Conservation (phyloP, 2,888 invertebrate genomes). For the Thereva nobilitata region DNA sequence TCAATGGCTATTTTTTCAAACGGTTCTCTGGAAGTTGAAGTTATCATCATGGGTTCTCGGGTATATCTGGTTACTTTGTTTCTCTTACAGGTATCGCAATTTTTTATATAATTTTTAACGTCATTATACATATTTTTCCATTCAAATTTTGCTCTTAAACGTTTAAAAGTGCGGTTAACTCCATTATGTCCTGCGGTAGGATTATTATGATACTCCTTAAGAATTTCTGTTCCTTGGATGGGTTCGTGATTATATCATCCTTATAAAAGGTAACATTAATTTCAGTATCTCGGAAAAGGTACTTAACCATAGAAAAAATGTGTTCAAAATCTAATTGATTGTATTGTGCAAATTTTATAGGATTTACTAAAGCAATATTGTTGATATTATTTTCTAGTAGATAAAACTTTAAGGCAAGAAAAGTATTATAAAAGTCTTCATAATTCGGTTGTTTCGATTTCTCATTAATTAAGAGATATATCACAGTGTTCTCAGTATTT, state of each 20-base stretch:
- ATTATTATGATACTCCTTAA: not conserved
- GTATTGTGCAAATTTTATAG: not conserved
- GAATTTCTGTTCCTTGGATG: not conserved
- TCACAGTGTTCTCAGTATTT: too few species aligned
- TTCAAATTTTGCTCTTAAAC: constrained; percentile 45
- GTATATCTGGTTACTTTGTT: constrained; percentile 42
- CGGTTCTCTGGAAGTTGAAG: constrained; percentile 46
- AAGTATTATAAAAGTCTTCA: too few species aligned
- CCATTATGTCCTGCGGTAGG: constrained; percentile 5
- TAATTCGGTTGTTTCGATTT: too few species aligned
- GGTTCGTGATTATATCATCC: not conserved
- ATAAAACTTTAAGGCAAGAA: too few species aligned
- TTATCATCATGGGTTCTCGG: constrained; percentile 43
- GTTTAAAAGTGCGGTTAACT: constrained; percentile 20
- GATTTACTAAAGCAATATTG: not conserved
- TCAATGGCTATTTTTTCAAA: constrained; percentile 48
- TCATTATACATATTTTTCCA: constrained; percentile 49
- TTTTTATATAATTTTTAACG: constrained; percentile 47
- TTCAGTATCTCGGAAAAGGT: not conserved
- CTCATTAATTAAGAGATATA: too few species aligned
- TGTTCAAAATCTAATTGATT: not conserved
- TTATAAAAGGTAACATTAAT: not conserved
- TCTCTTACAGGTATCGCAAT: constrained; percentile 45
- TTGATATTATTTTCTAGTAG: not conserved
- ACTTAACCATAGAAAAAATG: not conserved